Evolutionary conservation across 2,888 invertebrate species (phyloP).

Genomic region (Lordiphosa fenestrarum): DNA sequence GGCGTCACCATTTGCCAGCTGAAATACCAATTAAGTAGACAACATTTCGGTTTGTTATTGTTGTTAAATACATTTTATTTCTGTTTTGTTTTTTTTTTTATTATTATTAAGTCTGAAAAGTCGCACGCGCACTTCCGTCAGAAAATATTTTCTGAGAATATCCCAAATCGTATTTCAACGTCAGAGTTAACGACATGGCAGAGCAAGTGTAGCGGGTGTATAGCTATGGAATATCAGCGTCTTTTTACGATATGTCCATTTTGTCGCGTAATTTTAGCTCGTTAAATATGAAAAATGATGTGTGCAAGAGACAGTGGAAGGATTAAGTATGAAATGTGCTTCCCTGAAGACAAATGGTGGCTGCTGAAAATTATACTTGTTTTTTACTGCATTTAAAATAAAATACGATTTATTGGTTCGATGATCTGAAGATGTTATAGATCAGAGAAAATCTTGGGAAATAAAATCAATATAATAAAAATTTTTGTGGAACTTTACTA

Average conservation of each 20-base stretch:
- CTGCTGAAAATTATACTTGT: too few species aligned
- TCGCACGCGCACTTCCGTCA: constrained; percentile 64
- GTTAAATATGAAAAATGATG: constrained; percentile 46
- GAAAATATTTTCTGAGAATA: constrained; percentile 42
- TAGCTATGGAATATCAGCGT: constrained; percentile 58
- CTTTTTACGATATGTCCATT: constrained; percentile 35
- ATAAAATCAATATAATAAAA: too few species aligned
- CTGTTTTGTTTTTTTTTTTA: background rate
- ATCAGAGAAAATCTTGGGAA: too few species aligned
- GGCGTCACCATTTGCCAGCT: constrained; percentile 34
- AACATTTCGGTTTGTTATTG: constrained; percentile 14
- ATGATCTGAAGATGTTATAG: too few species aligned
- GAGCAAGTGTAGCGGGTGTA: constrained; percentile 34
- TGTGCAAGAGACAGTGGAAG: constrained; percentile 7
- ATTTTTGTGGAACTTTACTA: too few species aligned
- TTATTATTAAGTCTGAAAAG: constrained; percentile 11
- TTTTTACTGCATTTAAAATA: too few species aligned
- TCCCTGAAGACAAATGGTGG: background rate
- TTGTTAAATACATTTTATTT: constrained; percentile 33
- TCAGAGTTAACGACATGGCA: constrained; percentile 42
- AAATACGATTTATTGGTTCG: too few species aligned
- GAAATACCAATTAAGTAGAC: constrained; percentile 49
- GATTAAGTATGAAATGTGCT: constrained; percentile 7
- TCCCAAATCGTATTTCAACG: constrained; percentile 26
- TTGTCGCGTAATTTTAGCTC: constrained; percentile 43